These are phyloP conservation scores for Opisthograptis luteolata DNA, from an alignment of 2,888 invertebrate species.

Conservation along the genomic window DNA sequence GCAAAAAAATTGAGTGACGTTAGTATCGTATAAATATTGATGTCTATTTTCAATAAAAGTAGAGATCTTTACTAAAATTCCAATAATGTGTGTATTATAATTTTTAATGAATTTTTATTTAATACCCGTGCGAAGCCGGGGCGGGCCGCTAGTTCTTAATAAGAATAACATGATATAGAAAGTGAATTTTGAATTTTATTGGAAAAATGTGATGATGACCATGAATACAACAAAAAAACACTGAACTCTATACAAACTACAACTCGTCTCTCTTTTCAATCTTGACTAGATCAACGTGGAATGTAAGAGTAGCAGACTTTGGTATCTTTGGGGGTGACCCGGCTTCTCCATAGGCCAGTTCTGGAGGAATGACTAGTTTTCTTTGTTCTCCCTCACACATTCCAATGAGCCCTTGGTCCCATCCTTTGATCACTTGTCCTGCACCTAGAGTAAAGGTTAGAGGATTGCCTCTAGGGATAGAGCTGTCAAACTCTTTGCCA, in stretches of 20 bases:
- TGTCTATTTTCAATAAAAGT: too few species aligned
- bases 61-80: too few species aligned
- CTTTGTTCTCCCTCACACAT: constrained; percentile 96
- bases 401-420: constrained; percentile 94
- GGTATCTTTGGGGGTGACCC: constrained; percentile 95
- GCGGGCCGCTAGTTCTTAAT: too few species aligned
- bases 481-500: constrained; percentile 94
- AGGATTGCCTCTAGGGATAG: constrained; percentile 88
- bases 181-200: too few species aligned
- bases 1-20: too few species aligned
- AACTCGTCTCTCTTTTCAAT: constrained; percentile 87
- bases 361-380: constrained; percentile 93
- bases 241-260: constrained; percentile 48
- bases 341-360: constrained; percentile 91
- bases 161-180: too few species aligned
- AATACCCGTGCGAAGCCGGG: too few species aligned
- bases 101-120: too few species aligned
- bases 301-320: constrained; percentile 90
- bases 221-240: constrained; percentile 12
- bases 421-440: constrained; percentile 95
- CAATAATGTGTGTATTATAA: too few species aligned
- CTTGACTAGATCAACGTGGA: constrained; percentile 91
- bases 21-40: too few species aligned
- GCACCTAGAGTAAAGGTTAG: constrained; percentile 92
- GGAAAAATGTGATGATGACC: not conserved